Percentiles rank a stretch among this genome's conserved stretches.
Evolutionary conservation across 2,888 invertebrate species (phyloP).

Genomic region (Idaea dimidiata): DNA sequence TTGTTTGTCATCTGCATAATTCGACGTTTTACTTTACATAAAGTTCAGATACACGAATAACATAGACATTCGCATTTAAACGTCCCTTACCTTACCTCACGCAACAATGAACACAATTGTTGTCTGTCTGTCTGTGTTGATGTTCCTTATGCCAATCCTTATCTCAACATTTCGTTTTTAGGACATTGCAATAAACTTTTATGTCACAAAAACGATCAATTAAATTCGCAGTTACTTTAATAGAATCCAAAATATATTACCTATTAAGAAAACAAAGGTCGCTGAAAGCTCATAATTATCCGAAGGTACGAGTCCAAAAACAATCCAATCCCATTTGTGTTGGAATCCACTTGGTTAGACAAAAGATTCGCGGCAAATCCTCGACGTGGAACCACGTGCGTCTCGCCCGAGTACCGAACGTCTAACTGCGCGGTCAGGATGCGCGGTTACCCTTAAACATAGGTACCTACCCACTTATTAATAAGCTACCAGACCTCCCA

Average conservation of each 20-base stretch:
- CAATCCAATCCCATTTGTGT: conserved; percentile 50
- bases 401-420: conserved; percentile 51
- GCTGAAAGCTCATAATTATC: conserved; percentile 21
- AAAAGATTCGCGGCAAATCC: conserved; percentile 59
- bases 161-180: conserved; percentile 10
- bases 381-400: conserved; percentile 62
- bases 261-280: conserved; percentile 24
- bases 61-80: conserved; percentile 46
- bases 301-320: conserved; percentile 34
- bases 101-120: conserved; percentile 26
- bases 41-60: conserved; percentile 55
- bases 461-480: conserved; percentile 60
- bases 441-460: conserved; percentile 64
- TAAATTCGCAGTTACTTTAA: conserved; percentile 21
- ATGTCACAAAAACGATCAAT: conserved; percentile 22
- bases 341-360: conserved; percentile 56
- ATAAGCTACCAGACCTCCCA: conserved; percentile 63
- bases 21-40: conserved; percentile 61
- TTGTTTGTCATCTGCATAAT: conserved; percentile 64
- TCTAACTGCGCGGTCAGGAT: conserved; percentile 69
- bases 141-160: conserved; percentile 10
- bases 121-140: conserved; percentile 14
- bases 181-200: conserved; percentile 20
- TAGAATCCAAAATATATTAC: conserved; percentile 23
- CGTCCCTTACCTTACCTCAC: conserved; percentile 32